A percentile compares a stretch with the other conserved stretches of the same genome.
phyloP scores from a whole-genome alignment of 2,113 vertebrate genomes.

The Mirounga angustirostris region DNA sequence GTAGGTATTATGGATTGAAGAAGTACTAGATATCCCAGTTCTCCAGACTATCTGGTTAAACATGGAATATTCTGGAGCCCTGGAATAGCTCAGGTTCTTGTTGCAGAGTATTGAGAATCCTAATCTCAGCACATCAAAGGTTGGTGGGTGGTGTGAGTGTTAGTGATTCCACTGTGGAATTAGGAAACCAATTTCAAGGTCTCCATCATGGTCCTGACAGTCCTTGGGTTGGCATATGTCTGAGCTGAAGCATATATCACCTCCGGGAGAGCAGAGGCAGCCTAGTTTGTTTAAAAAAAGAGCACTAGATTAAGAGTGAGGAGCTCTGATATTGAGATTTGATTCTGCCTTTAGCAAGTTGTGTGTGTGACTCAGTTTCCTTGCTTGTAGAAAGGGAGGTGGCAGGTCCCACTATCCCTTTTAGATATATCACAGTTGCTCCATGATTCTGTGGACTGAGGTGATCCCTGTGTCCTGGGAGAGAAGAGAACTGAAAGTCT shows the following conservation, averaged over 20 bases:
- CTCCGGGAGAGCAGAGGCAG: background rate
- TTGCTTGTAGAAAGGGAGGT: background rate
- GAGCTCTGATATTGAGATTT: background rate
- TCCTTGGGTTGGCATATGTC: background rate
- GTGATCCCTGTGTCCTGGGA: rapidly evolving
- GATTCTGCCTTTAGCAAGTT: background rate
- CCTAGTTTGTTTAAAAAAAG: too few relatives aligned
- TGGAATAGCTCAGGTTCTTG: background rate
- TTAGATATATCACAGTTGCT: too few relatives aligned
- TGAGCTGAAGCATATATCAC: background rate
- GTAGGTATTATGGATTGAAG: background rate
- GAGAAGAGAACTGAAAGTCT: background rate
- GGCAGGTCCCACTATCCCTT: background rate
- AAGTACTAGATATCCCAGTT: background rate
- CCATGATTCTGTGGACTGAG: background rate
- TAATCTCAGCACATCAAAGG: background rate
- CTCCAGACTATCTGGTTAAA: background rate
- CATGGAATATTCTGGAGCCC: rapidly evolving
- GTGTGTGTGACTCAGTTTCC: background rate
- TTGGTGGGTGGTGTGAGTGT: background rate
- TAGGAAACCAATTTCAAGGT: background rate
- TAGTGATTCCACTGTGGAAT: background rate
- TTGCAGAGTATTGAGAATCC: background rate
- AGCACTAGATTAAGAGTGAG: background rate
- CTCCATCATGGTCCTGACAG: background rate